Conservation (phyloP, 2,113 vertebrate species). For the Zingel zingel region DNA sequence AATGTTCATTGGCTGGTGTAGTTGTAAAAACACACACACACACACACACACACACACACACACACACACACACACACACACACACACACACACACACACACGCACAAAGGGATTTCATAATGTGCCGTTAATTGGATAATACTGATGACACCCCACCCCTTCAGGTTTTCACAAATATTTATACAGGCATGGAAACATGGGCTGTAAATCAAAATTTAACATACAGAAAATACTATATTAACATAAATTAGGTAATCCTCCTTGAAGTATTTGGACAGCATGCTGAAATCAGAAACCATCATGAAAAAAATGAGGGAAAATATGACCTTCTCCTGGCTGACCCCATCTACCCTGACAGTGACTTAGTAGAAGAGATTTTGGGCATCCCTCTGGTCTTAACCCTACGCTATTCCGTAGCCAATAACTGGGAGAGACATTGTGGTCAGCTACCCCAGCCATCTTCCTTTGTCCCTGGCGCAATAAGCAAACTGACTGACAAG, state of each 20-base stretch:
- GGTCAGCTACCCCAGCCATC: conserved; percentile 79
- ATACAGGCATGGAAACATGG: neutral
- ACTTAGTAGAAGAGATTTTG: conserved; percentile 78
- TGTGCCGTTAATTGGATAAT: conserved; percentile 59
- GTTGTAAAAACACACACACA: no score
- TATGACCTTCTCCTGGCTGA: conserved; percentile 82
- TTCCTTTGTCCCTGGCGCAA: conserved; percentile 78
- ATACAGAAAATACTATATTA: conserved; percentile 7
- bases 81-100: no score
- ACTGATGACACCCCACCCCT: neutral
- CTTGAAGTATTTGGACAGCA: conserved; percentile 63
- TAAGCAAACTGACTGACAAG: conserved; percentile 80
- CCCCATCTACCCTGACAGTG: conserved; percentile 69
- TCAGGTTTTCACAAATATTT: neutral
- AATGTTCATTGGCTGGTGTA: conserved; percentile 35
- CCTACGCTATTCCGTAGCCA: conserved; percentile 70
- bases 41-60: no score
- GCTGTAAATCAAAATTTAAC: conserved; percentile 24
- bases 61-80: neutral
- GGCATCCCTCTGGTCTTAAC: conserved; percentile 76
- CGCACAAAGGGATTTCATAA: neutral
- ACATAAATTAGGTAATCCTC: conserved; percentile 6
- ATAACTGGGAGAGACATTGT: conserved; percentile 74
- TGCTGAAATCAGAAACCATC: conserved; percentile 72
- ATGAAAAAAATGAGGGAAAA: conserved; percentile 71